These are phyloP conservation scores for Andrena cerasifolii DNA, from an alignment of 1,140 invertebrate genomes.

Conservation along the genomic window DNA sequence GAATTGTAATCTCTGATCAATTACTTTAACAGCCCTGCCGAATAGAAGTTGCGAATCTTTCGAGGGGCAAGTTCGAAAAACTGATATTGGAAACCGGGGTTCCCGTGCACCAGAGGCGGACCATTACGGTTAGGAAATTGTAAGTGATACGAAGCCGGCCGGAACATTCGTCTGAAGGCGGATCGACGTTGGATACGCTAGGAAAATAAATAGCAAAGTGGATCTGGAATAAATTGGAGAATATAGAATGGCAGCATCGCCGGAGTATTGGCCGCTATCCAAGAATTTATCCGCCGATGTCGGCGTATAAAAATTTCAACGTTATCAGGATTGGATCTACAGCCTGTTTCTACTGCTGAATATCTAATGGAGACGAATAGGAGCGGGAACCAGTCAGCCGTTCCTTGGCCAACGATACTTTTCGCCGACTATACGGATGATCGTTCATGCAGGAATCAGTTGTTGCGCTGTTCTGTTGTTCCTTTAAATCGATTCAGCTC, in stretches of 20 bases:
- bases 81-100: neutral
- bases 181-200: conserved; percentile 42
- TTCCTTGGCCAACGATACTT: conserved; percentile 19
- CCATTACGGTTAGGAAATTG: neutral
- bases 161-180: conserved; percentile 15
- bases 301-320: conserved; percentile 70
- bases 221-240: conserved; percentile 59
- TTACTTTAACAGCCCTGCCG: neutral
- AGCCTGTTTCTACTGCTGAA: conserved; percentile 34
- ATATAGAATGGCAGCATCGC: conserved; percentile 24
- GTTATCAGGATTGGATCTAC: conserved; percentile 64
- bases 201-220: conserved; percentile 57
- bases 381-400: neutral
- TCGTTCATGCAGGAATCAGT: too few species aligned
- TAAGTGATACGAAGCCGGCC: conserved; percentile 16
- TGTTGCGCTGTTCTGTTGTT: too few species aligned
- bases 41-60: neutral
- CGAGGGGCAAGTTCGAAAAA: neutral
- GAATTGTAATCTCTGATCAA: neutral
- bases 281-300: conserved; percentile 66
- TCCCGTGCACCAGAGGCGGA: conserved; percentile 1
- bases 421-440: too few species aligned
- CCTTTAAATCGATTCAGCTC: too few species aligned
- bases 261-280: conserved; percentile 47
- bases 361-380: conserved; percentile 48